Percentiles rank a stretch among this genome's conserved stretches.
These are phyloP conservation scores for Drosophila neotestacea DNA, from an alignment of 2,888 invertebrate species.

Conservation along the genomic window DNA sequence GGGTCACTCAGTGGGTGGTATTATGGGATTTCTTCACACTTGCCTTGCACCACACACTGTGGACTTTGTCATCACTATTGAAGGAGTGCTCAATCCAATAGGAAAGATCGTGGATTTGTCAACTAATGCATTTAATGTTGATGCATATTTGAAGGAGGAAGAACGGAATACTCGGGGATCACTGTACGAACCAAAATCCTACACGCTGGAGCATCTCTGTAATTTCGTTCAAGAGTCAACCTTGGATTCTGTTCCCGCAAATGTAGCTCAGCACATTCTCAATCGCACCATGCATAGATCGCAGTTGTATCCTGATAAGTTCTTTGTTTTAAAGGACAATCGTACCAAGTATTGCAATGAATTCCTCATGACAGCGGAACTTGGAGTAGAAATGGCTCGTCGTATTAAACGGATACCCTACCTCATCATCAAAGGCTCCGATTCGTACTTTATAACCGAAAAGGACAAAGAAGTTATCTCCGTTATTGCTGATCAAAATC, in stretches of 20 bases:
- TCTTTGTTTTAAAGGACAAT: not conserved
- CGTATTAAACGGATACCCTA: constrained; percentile 1
- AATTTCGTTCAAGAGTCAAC: not conserved
- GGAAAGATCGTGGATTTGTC: no score
- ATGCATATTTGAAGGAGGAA: not conserved
- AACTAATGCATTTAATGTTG: not conserved
- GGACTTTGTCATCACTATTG: constrained; percentile 73
- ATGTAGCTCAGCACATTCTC: not conserved
- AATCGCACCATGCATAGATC: constrained; percentile 1
- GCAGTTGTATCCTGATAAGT: constrained; percentile 9
- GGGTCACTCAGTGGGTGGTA: constrained; percentile 89
- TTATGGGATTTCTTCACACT: constrained; percentile 87
- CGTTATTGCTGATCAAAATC: constrained; percentile 3
- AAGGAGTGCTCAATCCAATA: constrained; percentile 37
- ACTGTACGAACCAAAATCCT: not conserved
- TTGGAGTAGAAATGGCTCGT: constrained; percentile 1
- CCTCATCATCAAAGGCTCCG: constrained; percentile 10
- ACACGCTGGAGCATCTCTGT: not conserved
- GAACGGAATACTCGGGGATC: not conserved
- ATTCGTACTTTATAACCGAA: not conserved
- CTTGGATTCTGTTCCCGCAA: not conserved
- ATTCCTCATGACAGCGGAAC: not conserved
- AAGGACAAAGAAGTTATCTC: not conserved
- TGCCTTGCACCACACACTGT: constrained; percentile 85
- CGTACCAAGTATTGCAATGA: constrained; percentile 4